Evolutionary conservation across 2,797 vertebrate genomes (phyloP).

Genomic region (Philypnodon macrostomus): DNA sequence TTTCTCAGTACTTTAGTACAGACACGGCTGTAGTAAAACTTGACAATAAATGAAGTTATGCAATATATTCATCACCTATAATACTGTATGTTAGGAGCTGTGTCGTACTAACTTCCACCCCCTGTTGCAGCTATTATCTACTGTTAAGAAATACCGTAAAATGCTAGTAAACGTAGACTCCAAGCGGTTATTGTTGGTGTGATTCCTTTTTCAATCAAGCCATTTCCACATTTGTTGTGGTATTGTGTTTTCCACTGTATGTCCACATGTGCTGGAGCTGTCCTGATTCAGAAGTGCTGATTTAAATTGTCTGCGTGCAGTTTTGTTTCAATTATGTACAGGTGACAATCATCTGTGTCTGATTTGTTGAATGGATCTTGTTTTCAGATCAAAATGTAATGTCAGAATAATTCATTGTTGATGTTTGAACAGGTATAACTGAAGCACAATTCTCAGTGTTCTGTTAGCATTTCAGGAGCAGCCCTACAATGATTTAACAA

Average conservation of each 20-base stretch:
- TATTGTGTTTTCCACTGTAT: conserved; percentile 18
- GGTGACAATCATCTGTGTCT: conserved; percentile 16
- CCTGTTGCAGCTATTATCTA: conserved; percentile 16
- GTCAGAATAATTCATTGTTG: neutral
- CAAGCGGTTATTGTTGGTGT: conserved; percentile 1
- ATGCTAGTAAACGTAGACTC: neutral
- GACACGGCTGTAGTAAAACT: conserved; percentile 58
- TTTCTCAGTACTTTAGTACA: conserved; percentile 57
- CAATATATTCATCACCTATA: conserved; percentile 55
- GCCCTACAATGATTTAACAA: conserved; percentile 2
- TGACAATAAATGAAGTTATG: conserved; percentile 65
- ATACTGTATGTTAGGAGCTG: conserved; percentile 36
- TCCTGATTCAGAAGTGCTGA: conserved; percentile 6
- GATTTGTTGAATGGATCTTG: conserved; percentile 17
- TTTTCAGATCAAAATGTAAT: conserved; percentile 43
- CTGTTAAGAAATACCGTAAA: conserved; percentile 5
- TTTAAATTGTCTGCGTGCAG: conserved; percentile 6
- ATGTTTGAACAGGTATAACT: conserved; percentile 2
- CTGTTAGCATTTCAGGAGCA: conserved; percentile 5
- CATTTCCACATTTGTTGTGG: conserved; percentile 19
- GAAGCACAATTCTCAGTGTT: conserved; percentile 10
- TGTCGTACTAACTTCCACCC: conserved; percentile 22
- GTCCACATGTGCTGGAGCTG: neutral
- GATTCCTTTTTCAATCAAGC: conserved; percentile 3
- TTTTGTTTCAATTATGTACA: conserved; percentile 17